phyloP scores from a whole-genome alignment of 2,888 invertebrate species.

The Lasius fuliginosus region DNA sequence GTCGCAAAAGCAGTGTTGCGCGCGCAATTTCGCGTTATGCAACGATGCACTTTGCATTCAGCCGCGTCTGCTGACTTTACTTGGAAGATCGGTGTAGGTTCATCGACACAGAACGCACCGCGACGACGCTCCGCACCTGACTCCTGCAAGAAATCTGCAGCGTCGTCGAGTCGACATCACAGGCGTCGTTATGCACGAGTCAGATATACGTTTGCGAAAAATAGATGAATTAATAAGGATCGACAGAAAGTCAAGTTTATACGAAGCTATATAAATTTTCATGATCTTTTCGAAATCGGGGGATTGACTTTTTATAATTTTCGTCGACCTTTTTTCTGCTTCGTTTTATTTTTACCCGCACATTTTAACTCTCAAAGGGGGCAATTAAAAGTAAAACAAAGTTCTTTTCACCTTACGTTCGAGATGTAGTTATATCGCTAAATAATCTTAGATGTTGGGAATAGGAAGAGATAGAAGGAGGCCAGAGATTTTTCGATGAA shows the following conservation, averaged over 20 bases:
- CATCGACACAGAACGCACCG: conserved; percentile 75
- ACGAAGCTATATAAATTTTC: conserved; percentile 10
- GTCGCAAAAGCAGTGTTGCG: conserved; percentile 11
- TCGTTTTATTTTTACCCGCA: background rate
- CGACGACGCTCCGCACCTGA: conserved; percentile 69
- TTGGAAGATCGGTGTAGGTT: conserved; percentile 75
- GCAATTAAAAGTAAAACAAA: background rate
- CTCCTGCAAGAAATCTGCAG: conserved; percentile 74
- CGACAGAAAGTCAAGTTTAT: conserved; percentile 4
- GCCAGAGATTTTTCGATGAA: background rate
- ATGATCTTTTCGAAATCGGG: background rate
- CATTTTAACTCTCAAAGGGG: background rate
- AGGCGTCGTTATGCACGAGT: conserved; percentile 14
- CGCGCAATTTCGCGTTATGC: conserved; percentile 71
- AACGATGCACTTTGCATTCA: conserved; percentile 79
- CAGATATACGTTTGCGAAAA: background rate
- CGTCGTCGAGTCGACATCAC: conserved; percentile 62
- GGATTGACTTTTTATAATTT: background rate
- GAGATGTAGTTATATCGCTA: background rate
- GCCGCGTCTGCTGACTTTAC: conserved; percentile 70
- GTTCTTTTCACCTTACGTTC: background rate
- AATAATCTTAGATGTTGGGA: background rate
- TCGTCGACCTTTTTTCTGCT: background rate
- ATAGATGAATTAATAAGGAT: conserved; percentile 14
- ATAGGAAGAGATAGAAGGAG: background rate